phyloP scores from a whole-genome alignment of 2,888 invertebrate species.

The Drosophila neutralis region DNA sequence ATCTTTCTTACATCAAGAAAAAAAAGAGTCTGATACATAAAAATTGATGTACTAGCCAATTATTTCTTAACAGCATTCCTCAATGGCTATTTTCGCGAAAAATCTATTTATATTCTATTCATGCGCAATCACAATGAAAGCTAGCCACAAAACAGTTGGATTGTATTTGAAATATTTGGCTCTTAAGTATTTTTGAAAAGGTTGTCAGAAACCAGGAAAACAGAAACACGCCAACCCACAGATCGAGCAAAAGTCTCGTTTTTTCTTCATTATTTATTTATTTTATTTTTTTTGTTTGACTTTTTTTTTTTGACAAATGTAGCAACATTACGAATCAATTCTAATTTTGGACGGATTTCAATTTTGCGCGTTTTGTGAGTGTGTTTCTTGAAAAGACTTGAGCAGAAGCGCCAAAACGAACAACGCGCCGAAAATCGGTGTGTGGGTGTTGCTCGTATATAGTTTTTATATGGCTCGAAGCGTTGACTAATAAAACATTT shows the following conservation, averaged over 20 bases:
- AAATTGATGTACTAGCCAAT: conserved; percentile 15
- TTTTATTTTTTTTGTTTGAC: neutral
- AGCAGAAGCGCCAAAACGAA: conserved; percentile 45
- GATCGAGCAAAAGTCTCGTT: conserved; percentile 16
- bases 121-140: conserved; percentile 16
- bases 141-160: conserved; percentile 20
- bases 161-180: conserved; percentile 17
- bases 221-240: conserved; percentile 9
- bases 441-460: conserved; percentile 36
- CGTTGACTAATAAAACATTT: conserved; percentile 37
- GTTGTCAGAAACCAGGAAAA: conserved; percentile 33
- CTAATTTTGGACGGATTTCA: conserved; percentile 73
- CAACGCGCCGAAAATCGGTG: conserved; percentile 1
- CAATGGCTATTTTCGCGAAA: conserved; percentile 24
- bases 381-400: conserved; percentile 22
- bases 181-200: conserved; percentile 20
- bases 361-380: conserved; percentile 20
- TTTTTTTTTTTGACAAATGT: conserved; percentile 50
- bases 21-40: neutral
- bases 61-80: conserved; percentile 24
- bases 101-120: conserved; percentile 28
- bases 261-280: neutral
- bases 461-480: conserved; percentile 35
- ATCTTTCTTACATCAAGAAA: neutral
- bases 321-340: conserved; percentile 71